Base-by-base conservation (phyloP, 2,888 invertebrate genomes). In the Pristionchus exspectatus region DNA sequence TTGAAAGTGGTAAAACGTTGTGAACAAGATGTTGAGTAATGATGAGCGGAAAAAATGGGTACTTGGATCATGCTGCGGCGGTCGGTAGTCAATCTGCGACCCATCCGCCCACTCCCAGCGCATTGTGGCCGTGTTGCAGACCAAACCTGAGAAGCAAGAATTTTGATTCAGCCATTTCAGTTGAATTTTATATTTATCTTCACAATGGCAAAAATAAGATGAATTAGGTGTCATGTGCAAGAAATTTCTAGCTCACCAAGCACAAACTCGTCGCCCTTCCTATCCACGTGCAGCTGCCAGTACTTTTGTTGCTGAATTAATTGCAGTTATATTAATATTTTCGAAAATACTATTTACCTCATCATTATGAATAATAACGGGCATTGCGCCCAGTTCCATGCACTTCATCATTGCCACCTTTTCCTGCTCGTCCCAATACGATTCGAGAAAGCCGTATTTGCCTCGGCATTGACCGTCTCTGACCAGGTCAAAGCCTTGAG, bases 281-380 rank as follows among this genome's bases (percentile, higher is more conserved):
- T 2, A 63, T 63, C 63, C 63, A 63, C 63, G n/a, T 63, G 63
- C 63, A 63, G 63, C 9, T 63, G 63, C 63, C 63, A 63, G 63
- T 63, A 63, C n/a, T 63, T 63, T n/a, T 63, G 63, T 63, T 63
- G 63, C 63, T 63, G 9, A 63, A 63, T 21, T 63, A 21, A 10
- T 24, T 50, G 10, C 10, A 50, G 4, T 9, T 9, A 9, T 50
- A 12, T 50, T 5, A 24, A 63, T 63, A 63, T 63, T 63, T 63
- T 63, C 69, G 30, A 69, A 30, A 30, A 27, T 69, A 69, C 59
- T 2, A 66, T 24, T 33, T 30, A 33, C 74, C 74, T 74, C 74
- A 33, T 74, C 74, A 38, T 38, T 74, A 18, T 74, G 74, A 38
- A 74, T 74, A 24, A 74, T 74, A 7, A 74, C 74, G 9, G 74